Conservation (phyloP, 2,797 vertebrate genomes). For the Mastacembelus armatus region DNA sequence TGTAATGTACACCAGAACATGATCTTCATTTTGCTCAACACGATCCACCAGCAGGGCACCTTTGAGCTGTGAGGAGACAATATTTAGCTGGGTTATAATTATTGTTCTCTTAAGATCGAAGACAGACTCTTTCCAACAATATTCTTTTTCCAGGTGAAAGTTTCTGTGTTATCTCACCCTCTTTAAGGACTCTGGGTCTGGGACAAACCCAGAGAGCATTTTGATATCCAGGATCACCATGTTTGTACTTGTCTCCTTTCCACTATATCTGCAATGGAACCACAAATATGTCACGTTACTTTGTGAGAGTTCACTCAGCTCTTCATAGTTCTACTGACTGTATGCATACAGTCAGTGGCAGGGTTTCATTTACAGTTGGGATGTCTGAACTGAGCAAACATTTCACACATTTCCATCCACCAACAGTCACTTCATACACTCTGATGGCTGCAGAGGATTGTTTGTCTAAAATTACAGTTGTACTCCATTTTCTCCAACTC, state of each 20-base stretch:
- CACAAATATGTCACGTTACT: too few species aligned
- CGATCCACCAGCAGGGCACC: constrained; percentile 38
- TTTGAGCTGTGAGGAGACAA: constrained; percentile 48
- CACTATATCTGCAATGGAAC: constrained; percentile 69
- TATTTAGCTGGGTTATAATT: neutral
- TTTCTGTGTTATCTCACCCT: constrained; percentile 39
- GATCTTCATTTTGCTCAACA: constrained; percentile 64
- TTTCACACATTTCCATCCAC: neutral
- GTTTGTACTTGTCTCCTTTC: constrained; percentile 54
- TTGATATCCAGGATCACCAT: constrained; percentile 80
- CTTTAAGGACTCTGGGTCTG: constrained; percentile 51
- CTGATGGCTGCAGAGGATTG: neutral
- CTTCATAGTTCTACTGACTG: neutral
- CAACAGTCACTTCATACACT: neutral
- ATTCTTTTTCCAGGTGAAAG: too few species aligned
- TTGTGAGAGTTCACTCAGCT: neutral
- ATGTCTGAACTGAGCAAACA: too few species aligned
- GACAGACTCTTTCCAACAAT: neutral
- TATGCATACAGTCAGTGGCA: too few species aligned
- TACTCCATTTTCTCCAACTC: neutral
- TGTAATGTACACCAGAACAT: constrained; percentile 65
- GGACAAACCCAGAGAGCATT: constrained; percentile 76
- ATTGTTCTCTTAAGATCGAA: neutral
- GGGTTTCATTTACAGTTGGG: too few species aligned
- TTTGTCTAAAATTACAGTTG: neutral